Percentiles rank a stretch among this genome's conserved stretches.
Conservation (phyloP, 30 jellyfish, hydroid and myxozoan species). For the Phacellophora camtschatica region DNA sequence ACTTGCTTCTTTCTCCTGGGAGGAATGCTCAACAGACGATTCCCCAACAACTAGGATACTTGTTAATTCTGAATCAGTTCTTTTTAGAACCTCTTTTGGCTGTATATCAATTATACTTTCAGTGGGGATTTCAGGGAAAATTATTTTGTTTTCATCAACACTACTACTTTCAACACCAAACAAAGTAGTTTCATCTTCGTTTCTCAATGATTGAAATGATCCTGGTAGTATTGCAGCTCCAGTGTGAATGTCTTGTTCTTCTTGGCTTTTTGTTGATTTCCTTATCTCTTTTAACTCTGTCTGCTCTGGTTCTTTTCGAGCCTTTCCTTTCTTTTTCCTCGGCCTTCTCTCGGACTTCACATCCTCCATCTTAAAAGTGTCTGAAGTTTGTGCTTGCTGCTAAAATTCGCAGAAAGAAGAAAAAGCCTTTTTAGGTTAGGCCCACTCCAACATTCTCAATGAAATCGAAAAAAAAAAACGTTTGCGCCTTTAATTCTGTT, state of each 20-base stretch:
- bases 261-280: constrained; percentile 5
- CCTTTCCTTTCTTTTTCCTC: not conserved
- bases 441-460: no score
- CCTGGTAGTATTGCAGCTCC: no score
- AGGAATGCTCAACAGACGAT: not conserved
- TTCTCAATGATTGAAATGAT: no score
- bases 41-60: constrained; percentile 47
- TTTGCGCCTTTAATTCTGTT: no score
- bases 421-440: not conserved
- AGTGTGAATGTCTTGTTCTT: not conserved
- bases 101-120: not conserved
- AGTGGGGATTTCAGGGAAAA: no score
- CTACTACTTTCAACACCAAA: no score
- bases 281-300: not conserved
- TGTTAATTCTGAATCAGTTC: constrained; percentile 56
- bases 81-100: constrained; percentile 10
- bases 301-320: not conserved
- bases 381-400: no score
- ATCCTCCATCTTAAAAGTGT: not conserved
- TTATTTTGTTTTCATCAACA: no score
- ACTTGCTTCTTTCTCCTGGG: not conserved
- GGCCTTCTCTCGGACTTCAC: not conserved
- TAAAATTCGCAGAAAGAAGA: no score
- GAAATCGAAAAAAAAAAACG: no score
- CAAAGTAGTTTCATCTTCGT: no score